Evolutionary conservation across 2,797 vertebrate genomes (phyloP).

Genomic region (Calcarius lapponicus): DNA sequence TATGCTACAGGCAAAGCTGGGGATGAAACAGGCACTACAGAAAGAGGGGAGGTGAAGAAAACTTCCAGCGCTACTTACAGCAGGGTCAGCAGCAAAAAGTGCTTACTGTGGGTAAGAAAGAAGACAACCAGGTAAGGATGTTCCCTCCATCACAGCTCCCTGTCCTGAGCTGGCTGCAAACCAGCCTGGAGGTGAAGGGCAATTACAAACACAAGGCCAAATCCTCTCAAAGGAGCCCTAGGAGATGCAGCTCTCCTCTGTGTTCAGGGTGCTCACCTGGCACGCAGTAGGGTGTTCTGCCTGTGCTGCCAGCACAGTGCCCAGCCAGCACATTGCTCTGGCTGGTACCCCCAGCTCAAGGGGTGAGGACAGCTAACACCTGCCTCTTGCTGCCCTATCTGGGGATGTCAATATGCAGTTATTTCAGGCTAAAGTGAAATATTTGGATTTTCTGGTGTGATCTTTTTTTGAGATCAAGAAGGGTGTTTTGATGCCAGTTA

Average conservation of each 20-base stretch:
- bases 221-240: background rate
- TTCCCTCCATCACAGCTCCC: background rate
- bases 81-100: background rate
- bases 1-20: background rate
- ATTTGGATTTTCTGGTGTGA: background rate
- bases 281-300: background rate
- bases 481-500: background rate
- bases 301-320: background rate
- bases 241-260: background rate
- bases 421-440: background rate
- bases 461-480: background rate
- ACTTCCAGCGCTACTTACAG: background rate
- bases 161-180: background rate
- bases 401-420: background rate
- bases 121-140: background rate
- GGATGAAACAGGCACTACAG: background rate
- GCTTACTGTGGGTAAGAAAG: background rate
- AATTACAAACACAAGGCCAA: background rate
- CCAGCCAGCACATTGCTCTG: background rate
- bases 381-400: background rate
- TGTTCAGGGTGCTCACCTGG: background rate
- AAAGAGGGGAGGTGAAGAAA: background rate
- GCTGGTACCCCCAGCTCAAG: rapidly evolving
- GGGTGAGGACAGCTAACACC: background rate
- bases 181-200: background rate